Percentiles rank a stretch among this genome's conserved stretches.
Evolutionary conservation across 1,140 invertebrate species (phyloP).

Genomic region (Psix sp.): DNA sequence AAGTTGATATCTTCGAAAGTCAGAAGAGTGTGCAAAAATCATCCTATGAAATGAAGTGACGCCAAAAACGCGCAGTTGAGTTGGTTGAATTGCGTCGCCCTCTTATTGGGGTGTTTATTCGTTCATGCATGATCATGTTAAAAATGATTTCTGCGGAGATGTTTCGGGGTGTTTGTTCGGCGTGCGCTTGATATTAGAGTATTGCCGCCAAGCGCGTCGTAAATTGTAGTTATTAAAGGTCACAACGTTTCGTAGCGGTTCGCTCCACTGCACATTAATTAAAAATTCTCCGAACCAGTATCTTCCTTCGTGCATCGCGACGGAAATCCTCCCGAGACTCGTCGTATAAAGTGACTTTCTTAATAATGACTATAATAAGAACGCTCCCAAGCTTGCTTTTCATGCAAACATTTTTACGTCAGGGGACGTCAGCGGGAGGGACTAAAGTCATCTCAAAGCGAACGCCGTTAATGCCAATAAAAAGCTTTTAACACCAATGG

Average conservation of each 20-base stretch:
- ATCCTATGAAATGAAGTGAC: neutral
- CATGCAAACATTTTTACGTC: constrained; percentile 47
- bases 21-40: too few species aligned
- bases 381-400: constrained; percentile 48
- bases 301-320: constrained; percentile 20
- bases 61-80: neutral
- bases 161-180: too few species aligned
- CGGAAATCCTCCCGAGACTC: constrained; percentile 43
- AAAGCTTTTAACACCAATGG: constrained; percentile 43
- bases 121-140: constrained; percentile 4
- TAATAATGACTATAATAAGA: constrained; percentile 58
- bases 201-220: constrained; percentile 35
- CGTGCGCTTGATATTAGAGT: constrained; percentile 34
- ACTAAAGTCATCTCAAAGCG: constrained; percentile 22
- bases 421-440: neutral
- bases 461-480: constrained; percentile 46
- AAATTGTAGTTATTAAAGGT: constrained; percentile 57
- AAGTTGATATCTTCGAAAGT: too few species aligned
- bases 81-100: neutral
- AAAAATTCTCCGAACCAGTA: constrained; percentile 57
- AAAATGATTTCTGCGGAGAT: constrained; percentile 10
- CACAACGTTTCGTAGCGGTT: constrained; percentile 33
- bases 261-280: constrained; percentile 52
- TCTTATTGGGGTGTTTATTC: neutral
- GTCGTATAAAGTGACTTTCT: constrained; percentile 51